These are phyloP conservation scores for Nomada ruficornis DNA, from an alignment of 2,888 invertebrate genomes.

Conservation along the genomic window DNA sequence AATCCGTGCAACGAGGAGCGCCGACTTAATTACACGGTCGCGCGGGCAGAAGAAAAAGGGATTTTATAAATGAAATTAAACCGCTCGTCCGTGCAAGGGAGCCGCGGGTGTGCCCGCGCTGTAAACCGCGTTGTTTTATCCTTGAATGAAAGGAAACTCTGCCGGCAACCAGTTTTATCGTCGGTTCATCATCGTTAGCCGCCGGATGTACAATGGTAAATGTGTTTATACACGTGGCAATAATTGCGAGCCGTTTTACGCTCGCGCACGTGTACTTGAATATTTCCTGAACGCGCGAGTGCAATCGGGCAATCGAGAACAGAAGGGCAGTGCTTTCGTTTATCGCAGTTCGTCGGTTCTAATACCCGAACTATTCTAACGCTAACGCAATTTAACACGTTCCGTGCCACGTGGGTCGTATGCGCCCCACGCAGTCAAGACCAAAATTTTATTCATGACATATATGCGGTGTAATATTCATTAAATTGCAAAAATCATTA, in stretches of 20 bases:
- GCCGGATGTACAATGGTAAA: background rate
- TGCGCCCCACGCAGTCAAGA: too few species aligned
- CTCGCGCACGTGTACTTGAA: too few species aligned
- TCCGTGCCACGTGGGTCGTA: too few species aligned
- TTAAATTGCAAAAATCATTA: too few species aligned
- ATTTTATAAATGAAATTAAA: constrained; percentile 37
- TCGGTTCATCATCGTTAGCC: background rate
- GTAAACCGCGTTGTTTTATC: background rate
- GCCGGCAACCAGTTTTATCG: constrained; percentile 20
- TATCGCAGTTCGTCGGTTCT: too few species aligned
- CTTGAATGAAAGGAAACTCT: constrained; percentile 21
- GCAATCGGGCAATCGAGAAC: too few species aligned
- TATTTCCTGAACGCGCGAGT: too few species aligned
- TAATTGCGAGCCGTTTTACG: background rate
- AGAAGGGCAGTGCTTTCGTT: too few species aligned
- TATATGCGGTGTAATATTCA: too few species aligned
- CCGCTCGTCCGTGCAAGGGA: background rate
- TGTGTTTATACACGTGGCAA: background rate
- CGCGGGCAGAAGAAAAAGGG: constrained; percentile 11
- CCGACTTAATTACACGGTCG: constrained; percentile 29
- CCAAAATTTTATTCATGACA: too few species aligned
- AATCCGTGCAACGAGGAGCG: background rate
- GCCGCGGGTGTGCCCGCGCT: background rate
- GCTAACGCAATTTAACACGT: too few species aligned
- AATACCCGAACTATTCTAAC: too few species aligned